Conservation (phyloP, 1,140 invertebrate species). For the Drosophila busckii region DNA sequence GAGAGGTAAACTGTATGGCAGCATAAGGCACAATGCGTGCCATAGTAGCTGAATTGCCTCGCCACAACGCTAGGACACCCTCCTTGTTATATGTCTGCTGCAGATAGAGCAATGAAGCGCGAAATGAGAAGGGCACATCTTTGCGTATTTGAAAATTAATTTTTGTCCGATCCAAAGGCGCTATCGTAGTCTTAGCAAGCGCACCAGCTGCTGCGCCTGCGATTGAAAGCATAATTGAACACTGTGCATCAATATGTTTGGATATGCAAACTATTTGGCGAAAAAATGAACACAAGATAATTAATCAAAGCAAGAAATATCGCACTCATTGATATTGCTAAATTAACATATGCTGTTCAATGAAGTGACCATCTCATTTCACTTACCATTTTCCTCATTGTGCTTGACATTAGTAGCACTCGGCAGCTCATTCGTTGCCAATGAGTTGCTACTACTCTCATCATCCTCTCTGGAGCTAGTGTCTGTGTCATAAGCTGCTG, state of each 20-base stretch:
- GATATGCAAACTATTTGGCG: too few relatives aligned
- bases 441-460: constrained; percentile 10
- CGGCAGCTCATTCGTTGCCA: background rate
- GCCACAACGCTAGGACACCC: constrained; percentile 92
- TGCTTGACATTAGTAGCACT: background rate
- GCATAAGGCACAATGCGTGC: constrained; percentile 97
- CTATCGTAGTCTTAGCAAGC: constrained; percentile 96
- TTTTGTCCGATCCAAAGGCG: constrained; percentile 97
- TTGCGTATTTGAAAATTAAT: constrained; percentile 97
- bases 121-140: constrained; percentile 86
- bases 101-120: constrained; percentile 89
- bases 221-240: too few relatives aligned
- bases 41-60: constrained; percentile 99
- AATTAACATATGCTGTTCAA: too few relatives aligned
- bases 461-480: constrained; percentile 28
- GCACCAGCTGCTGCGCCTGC: constrained; percentile 96
- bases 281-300: too few relatives aligned
- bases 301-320: too few relatives aligned
- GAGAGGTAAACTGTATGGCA: constrained; percentile 97
- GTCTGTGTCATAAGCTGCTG: constrained; percentile 19
- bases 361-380: background rate
- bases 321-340: too few relatives aligned
- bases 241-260: too few relatives aligned
- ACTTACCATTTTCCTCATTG: constrained; percentile 33
- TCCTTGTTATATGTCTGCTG: constrained; percentile 84